Evolutionary conservation across 2,888 invertebrate species (phyloP), one percentile per base, ranked within the genome.

Genomic region (Eretmocerus hayati): DNA sequence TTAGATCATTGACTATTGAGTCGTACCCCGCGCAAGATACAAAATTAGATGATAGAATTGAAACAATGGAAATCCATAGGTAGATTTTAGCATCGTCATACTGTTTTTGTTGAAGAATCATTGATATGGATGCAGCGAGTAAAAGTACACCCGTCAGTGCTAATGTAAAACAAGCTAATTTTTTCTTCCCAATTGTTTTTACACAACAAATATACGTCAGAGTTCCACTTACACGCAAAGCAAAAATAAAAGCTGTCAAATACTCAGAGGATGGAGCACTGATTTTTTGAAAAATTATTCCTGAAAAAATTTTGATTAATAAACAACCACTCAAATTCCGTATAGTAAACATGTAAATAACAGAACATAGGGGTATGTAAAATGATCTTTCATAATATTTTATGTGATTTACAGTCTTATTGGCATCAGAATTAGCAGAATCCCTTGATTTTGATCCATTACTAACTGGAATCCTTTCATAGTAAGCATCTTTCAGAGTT

Each of bases 201-300:
- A 50, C 21, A 2, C 37, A 11, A 13, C 41, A 18, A 1, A 45
- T 15, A 8, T 39, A n/a, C 2, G 23, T 13, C 3, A 45, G 8
- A 11, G 41, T 30, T 1, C 40, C 45, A 2, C 41, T 1, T 9
- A 50, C 22, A 5, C 35, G 26, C 5, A 41, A 11, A 8, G n/a
- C 19, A 13, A 46, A 20, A 5, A 50, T 19, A 13, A 50, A 42
- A 2, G 46, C 31, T 2, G 50, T 41, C 3, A 36, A 39, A 37
- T 42, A 39, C 8, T 38, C 30, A 16, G 42, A 22, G 1, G 46
- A 22, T 3, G 50, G 50, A 8, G 37, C 40, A n/a, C n/a, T n/a
- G 3, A 50, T 18, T 15, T 33, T 20, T 16, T 21, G n/a, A 18
- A 50, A 50, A 2, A 46, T n/a, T 2, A 33, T 13, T 4, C 42